These are phyloP conservation scores for Stigmatopora argus DNA, from an alignment of 2,113 vertebrate species.

Conservation along the genomic window DNA sequence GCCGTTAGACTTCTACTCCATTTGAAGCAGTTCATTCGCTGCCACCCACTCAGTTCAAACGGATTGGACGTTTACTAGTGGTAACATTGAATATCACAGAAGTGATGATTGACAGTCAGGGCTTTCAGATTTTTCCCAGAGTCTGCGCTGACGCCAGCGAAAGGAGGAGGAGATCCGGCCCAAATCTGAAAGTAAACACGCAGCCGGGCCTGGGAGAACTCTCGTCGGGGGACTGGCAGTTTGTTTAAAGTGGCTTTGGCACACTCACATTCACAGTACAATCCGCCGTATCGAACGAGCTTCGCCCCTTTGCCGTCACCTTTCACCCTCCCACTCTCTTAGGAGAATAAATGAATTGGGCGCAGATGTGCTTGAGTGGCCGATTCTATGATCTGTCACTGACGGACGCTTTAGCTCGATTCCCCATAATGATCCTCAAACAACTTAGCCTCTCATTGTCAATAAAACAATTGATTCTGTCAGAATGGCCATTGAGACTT, in stretches of 20 bases:
- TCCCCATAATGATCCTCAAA: background rate
- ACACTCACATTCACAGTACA: background rate
- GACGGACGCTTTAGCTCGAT: background rate
- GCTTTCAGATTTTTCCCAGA: background rate
- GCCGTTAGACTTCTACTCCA: no score
- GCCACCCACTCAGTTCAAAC: no score
- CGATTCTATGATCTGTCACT: background rate
- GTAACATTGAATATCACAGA: no score
- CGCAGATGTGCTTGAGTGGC: background rate
- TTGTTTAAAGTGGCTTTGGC: constrained; percentile 8
- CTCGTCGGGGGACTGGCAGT: constrained; percentile 9
- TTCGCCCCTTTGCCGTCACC: background rate
- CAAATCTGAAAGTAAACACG: constrained; percentile 38
- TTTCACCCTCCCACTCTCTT: background rate
- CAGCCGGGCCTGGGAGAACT: constrained; percentile 23
- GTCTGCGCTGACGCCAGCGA: background rate
- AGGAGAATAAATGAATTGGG: background rate
- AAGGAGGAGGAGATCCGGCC: constrained; percentile 3
- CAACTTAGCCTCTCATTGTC: background rate
- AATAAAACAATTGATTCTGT: no score
- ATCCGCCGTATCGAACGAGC: background rate
- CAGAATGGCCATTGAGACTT: background rate
- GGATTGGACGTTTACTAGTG: no score
- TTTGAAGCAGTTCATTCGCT: no score
- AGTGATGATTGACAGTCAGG: no score